Evolutionary conservation across 2,888 invertebrate genomes (phyloP).

Genomic region (Coenonympha glycerion): DNA sequence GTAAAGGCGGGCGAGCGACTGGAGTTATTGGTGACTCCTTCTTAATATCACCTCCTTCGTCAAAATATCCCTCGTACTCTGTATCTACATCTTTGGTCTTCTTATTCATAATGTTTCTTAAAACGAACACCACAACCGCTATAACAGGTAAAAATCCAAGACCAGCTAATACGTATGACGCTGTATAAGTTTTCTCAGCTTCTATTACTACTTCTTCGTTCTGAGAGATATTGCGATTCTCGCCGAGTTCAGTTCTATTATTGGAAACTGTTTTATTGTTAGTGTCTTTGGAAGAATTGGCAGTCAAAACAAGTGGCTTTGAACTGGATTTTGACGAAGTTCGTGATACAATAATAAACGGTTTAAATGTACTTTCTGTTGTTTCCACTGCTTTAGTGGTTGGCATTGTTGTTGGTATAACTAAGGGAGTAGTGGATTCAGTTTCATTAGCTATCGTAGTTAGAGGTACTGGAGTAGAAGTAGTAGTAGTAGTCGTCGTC

Average conservation of each 20-base stretch:
- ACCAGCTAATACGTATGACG: slow-evolving; percentile 78
- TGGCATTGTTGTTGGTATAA: slow-evolving; percentile 24
- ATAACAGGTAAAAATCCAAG: slow-evolving; percentile 77
- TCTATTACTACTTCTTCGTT: slow-evolving; percentile 75
- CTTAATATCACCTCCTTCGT: slow-evolving; percentile 72
- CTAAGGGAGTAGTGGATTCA: slow-evolving; percentile 21
- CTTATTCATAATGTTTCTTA: slow-evolving; percentile 72
- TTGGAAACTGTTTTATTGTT: slow-evolving; percentile 34
- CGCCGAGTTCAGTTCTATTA: slow-evolving; percentile 42
- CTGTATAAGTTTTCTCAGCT: slow-evolving; percentile 76
- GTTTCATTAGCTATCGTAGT: slow-evolving; percentile 25
- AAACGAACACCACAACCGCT: slow-evolving; percentile 74
- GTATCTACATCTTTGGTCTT: slow-evolving; percentile 74
- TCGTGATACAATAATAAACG: slow-evolving; percentile 61
- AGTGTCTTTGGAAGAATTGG: slow-evolving; percentile 34
- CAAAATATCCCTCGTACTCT: slow-evolving; percentile 78
- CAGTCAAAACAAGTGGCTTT: slow-evolving; percentile 40
- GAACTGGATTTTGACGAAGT: slow-evolving; percentile 62
- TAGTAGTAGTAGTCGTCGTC: slow-evolving; percentile 43
- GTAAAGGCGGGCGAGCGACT: slow-evolving; percentile 74
- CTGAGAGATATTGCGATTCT: slow-evolving; percentile 40
- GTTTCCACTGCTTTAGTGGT: slow-evolving; percentile 32
- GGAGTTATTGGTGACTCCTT: slow-evolving; percentile 71
- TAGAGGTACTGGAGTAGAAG: slow-evolving; percentile 31
- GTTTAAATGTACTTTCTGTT: slow-evolving; percentile 43